A percentile compares a stretch with the other conserved stretches of the same genome.
Evolutionary conservation across 2,797 vertebrate genomes (phyloP).

Genomic region (Tenualosa ilisha): DNA sequence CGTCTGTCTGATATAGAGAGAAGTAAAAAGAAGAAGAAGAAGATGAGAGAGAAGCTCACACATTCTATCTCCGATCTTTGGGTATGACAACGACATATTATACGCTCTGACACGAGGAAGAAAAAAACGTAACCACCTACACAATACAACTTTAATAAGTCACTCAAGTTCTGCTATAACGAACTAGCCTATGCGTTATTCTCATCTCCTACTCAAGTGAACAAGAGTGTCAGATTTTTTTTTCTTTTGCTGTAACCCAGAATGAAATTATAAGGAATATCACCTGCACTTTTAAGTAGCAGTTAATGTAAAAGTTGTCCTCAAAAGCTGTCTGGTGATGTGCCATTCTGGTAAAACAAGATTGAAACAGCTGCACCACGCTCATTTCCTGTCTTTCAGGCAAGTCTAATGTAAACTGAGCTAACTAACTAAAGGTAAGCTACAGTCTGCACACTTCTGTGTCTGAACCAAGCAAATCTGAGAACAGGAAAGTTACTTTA

Average conservation of each 20-base stretch:
- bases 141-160: neutral
- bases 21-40: neutral
- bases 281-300: neutral
- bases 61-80: neutral
- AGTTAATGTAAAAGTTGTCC: neutral
- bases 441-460: neutral
- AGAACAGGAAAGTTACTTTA: too few species aligned
- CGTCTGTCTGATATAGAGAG: neutral
- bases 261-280: neutral
- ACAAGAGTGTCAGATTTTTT: neutral
- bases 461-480: neutral
- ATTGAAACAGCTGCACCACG: neutral
- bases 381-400: neutral
- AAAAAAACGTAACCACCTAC: neutral
- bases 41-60: neutral
- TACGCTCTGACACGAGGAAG: neutral
- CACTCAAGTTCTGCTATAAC: neutral
- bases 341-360: neutral
- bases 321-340: neutral
- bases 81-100: neutral
- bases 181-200: neutral
- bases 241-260: neutral
- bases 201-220: slow-evolving; percentile 1
- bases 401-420: neutral
- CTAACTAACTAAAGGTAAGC: neutral